Percentiles rank a stretch among this genome's conserved stretches.
phyloP scores from a whole-genome alignment of 2,113 vertebrate genomes.

The Alligator mississippiensis region DNA sequence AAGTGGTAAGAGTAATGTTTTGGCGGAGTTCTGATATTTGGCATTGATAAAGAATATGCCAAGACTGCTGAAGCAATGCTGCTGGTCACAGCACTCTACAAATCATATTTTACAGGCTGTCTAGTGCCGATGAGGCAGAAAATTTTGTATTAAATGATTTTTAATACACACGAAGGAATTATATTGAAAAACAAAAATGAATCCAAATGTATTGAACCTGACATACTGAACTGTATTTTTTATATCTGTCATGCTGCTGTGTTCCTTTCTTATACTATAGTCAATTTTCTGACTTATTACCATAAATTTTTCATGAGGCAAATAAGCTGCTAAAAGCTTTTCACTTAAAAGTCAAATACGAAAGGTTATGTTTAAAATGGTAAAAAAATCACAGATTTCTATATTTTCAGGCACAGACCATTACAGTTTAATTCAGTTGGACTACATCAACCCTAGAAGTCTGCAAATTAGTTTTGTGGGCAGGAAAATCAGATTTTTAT shows the following conservation, averaged over 20 bases:
- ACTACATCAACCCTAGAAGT: constrained; percentile 31
- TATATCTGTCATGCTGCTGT: background rate
- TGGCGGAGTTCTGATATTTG: background rate
- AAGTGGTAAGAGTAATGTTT: background rate
- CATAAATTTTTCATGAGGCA: constrained; percentile 50
- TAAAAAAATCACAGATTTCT: constrained; percentile 14
- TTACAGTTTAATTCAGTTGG: constrained; percentile 9
- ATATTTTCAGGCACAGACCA: constrained; percentile 41
- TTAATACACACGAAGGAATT: background rate
- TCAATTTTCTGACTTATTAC: background rate
- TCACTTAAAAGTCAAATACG: background rate
- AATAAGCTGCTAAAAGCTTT: constrained; percentile 24
- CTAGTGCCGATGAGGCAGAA: background rate
- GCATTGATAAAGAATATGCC: background rate
- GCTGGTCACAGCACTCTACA: background rate
- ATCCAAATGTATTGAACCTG: background rate
- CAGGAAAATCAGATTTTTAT: background rate
- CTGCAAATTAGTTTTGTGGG: background rate
- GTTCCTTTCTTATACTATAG: background rate
- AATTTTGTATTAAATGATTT: background rate
- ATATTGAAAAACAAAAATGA: constrained; percentile 5
- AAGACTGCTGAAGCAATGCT: constrained; percentile 21
- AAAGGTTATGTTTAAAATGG: background rate
- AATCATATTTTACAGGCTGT: constrained; percentile 4
- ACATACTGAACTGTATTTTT: background rate